A percentile compares a stretch with the other conserved stretches of the same genome.
These are phyloP conservation scores for Corythaeola cristata DNA, from an alignment of 2,113 vertebrate genomes.

Conservation along the genomic window DNA sequence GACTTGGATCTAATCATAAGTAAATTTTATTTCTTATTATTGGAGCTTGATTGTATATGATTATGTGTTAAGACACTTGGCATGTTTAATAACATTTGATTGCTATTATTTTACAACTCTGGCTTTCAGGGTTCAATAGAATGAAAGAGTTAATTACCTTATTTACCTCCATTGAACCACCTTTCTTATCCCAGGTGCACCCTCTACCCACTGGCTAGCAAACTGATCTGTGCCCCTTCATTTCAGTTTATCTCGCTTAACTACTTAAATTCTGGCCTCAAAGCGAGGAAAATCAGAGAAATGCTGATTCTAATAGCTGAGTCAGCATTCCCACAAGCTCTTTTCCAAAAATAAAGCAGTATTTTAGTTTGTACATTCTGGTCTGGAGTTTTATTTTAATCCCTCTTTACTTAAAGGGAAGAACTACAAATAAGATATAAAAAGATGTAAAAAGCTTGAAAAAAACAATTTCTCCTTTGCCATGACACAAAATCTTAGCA, in stretches of 20 bases:
- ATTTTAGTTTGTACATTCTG: conserved; percentile 64
- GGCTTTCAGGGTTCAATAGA: not conserved
- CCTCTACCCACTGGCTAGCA: not conserved
- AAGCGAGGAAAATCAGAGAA: not conserved
- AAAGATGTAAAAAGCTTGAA: conserved; percentile 5
- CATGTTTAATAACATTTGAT: conserved; percentile 52
- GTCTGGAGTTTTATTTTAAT: conserved; percentile 50
- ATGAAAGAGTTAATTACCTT: conserved; percentile 16
- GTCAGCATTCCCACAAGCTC: conserved; percentile 64
- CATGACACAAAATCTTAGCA: not conserved
- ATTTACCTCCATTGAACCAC: not conserved
- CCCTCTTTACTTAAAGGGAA: conserved; percentile 53
- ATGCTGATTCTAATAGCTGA: conserved; percentile 17
- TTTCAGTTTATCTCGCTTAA: not conserved
- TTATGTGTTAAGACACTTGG: conserved; percentile 18
- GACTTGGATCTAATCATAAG: conserved; percentile 24
- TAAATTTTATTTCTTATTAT: conserved; percentile 37
- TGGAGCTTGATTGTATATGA: conserved; percentile 32
- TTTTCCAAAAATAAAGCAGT: conserved; percentile 72
- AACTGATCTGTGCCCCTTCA: not conserved
- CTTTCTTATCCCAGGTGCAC: not conserved
- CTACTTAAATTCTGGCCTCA: conserved; percentile 42
- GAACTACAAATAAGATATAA: conserved; percentile 55
- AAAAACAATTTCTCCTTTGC: not conserved
- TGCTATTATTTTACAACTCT: not conserved